Conservation (phyloP, 2,797 vertebrate genomes). For the Myotis myotis region DNA sequence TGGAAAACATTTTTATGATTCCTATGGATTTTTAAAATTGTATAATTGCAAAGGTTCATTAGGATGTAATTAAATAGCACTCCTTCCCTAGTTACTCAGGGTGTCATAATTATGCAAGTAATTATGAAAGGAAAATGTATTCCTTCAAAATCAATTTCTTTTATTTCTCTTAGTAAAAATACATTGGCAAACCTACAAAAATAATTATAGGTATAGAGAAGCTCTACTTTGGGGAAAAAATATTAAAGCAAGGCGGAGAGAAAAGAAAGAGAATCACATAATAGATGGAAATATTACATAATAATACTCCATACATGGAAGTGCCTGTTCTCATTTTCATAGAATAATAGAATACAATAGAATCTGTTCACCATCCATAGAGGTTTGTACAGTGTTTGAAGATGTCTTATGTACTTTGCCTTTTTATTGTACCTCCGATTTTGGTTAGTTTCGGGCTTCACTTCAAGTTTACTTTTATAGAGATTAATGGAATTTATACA, state of each 20-base stretch:
- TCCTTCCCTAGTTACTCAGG: constrained; percentile 71
- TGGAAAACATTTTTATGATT: constrained; percentile 57
- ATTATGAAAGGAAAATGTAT: constrained; percentile 76
- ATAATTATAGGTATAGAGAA: constrained; percentile 58
- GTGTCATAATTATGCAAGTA: constrained; percentile 68
- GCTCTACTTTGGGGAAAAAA: constrained; percentile 22
- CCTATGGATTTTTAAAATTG: constrained; percentile 62
- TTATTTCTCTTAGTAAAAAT: constrained; percentile 34
- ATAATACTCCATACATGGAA: constrained; percentile 24
- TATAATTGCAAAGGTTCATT: constrained; percentile 74
- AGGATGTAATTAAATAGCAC: constrained; percentile 78
- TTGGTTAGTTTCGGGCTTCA: constrained; percentile 56
- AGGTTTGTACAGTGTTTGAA: constrained; percentile 33
- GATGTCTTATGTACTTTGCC: constrained; percentile 32
- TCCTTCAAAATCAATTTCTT: constrained; percentile 63
- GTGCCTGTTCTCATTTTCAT: constrained; percentile 29
- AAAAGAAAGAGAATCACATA: constrained; percentile 37
- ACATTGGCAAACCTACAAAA: constrained; percentile 49
- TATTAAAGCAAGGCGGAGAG: neutral
- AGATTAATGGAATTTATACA: constrained; percentile 69
- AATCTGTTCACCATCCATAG: neutral
- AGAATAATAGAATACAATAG: constrained; percentile 29
- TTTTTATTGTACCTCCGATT: constrained; percentile 61
- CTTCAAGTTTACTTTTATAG: constrained; percentile 70
- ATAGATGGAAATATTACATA: constrained; percentile 45